These are phyloP conservation scores for Diabrotica undecimpunctata DNA, from an alignment of 1,140 invertebrate species.

Conservation along the genomic window DNA sequence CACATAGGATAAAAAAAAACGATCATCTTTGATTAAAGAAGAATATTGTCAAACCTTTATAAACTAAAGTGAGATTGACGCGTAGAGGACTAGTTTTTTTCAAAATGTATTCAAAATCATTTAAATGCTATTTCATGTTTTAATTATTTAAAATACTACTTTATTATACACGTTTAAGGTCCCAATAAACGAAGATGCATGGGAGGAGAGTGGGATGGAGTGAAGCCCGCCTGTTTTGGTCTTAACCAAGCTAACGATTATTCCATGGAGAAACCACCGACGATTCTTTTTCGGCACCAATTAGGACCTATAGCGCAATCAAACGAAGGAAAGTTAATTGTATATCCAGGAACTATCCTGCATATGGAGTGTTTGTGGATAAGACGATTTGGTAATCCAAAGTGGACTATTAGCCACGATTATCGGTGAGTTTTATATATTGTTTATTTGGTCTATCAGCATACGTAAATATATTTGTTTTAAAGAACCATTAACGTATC, in stretches of 20 bases:
- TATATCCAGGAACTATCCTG: constrained; percentile 78
- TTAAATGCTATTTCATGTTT: too few relatives aligned
- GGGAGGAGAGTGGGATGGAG: constrained; percentile 74
- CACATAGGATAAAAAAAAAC: too few relatives aligned
- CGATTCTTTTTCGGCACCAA: constrained; percentile 76
- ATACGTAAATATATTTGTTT: too few relatives aligned
- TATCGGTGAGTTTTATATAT: constrained; percentile 51
- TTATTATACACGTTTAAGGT: constrained; percentile 25
- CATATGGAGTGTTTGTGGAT: constrained; percentile 87
- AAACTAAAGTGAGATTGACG: too few relatives aligned
- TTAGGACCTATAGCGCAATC: constrained; percentile 81
- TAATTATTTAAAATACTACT: not conserved
- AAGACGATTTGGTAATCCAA: constrained; percentile 75
- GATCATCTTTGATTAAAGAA: too few relatives aligned
- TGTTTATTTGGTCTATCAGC: too few relatives aligned
- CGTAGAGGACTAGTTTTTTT: too few relatives aligned
- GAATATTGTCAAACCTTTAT: too few relatives aligned
- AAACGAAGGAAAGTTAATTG: constrained; percentile 77
- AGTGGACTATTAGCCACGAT: constrained; percentile 73
- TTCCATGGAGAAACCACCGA: constrained; percentile 80
- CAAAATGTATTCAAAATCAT: too few relatives aligned
- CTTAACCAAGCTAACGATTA: constrained; percentile 83
- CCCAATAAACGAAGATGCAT: constrained; percentile 63
- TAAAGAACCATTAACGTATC: too few relatives aligned
- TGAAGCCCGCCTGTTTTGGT: constrained; percentile 72